A percentile compares a stretch with the other conserved stretches of the same genome.
These are phyloP conservation scores for Cyrtodaria siliqua DNA, from an alignment of 2,888 invertebrate species.

Conservation along the genomic window DNA sequence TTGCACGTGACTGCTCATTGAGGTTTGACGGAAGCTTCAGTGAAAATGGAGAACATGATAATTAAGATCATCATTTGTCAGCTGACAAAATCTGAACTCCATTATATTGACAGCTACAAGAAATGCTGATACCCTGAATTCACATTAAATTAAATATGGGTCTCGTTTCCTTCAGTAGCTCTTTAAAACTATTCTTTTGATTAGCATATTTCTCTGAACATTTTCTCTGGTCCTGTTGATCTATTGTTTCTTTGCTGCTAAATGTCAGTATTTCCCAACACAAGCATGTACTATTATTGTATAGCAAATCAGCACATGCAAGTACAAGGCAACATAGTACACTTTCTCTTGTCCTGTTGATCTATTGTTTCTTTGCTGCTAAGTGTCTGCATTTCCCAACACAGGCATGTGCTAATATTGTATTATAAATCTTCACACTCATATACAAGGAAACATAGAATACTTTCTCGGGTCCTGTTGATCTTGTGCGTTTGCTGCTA, in stretches of 20 bases:
- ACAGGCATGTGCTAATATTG: too few species aligned
- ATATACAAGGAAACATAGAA: too few species aligned
- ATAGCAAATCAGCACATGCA: slow-evolving; percentile 15
- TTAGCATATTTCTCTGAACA: slow-evolving; percentile 1
- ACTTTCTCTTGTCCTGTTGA: background rate
- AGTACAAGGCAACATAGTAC: slow-evolving; percentile 17
- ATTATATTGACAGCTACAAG: background rate
- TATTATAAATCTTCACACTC: too few species aligned
- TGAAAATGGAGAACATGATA: too few species aligned
- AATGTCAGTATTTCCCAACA: slow-evolving; percentile 18
- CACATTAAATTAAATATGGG: too few species aligned
- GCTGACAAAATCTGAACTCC: slow-evolving; percentile 11
- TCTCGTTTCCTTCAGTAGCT: background rate
- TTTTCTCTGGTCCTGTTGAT: background rate
- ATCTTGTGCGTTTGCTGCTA: too few species aligned
- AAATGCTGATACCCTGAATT: too few species aligned
- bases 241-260: background rate
- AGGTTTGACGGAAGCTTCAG: too few species aligned
- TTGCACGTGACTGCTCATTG: too few species aligned
- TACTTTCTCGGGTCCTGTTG: too few species aligned
- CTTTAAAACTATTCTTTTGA: too few species aligned
- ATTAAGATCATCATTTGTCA: background rate
- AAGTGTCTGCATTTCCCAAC: slow-evolving; percentile 6
- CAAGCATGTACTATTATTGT: slow-evolving; percentile 33
- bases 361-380: background rate